Evolutionary conservation across 2,113 vertebrate genomes (phyloP), one percentile per base, ranked within the genome.

Genomic region (Centropristis striata): DNA sequence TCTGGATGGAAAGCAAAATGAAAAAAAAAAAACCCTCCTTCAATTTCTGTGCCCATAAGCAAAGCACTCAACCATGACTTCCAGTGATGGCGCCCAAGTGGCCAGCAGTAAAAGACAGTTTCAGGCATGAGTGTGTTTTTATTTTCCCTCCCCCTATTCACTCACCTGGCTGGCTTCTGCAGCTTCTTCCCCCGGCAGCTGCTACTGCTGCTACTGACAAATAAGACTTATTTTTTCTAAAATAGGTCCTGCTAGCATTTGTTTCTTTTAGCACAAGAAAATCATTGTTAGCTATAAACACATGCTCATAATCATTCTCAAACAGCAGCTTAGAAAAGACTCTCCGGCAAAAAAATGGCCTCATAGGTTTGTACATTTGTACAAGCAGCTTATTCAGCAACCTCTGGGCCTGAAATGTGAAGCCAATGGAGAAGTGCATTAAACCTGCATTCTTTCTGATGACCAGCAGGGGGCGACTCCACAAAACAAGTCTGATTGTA

Each of bases 91-190:
- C 18, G 75, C 36, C 69, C 46, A 54, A 53, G 37, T 64, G 66
- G 21, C 27, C 1, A 28, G 28, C 23, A 79, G 67, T 69, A 28
- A 61, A 66, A 37, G 66, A 69, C 28, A 28, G 75, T 59, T 78
- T 60, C 23, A 50, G 53, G 32, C 44, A 28, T 44, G 36, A 66
- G 55, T 54, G 47, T 47, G 39, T 63, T 63, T 71, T 63, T 55
- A 47, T 78, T 71, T 68, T 32, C 32, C 12, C 9, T 60, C 16
- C 46, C 46, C 13, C 3, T 51, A 2, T 51, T 59, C 55, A 28
- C 8, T 25, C 46, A 42, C 25, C 71, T 28, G 8, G 23, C 46
- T 39, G 16, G 13, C 28, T 49, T 32, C 15, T 36, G n/a, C 50
- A 27, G 7, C 37, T 25, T 12, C 27, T 25, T 44, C n/a, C 8